Conservation (phyloP, 1,140 invertebrate species). For the Bombus sylvicola region DNA sequence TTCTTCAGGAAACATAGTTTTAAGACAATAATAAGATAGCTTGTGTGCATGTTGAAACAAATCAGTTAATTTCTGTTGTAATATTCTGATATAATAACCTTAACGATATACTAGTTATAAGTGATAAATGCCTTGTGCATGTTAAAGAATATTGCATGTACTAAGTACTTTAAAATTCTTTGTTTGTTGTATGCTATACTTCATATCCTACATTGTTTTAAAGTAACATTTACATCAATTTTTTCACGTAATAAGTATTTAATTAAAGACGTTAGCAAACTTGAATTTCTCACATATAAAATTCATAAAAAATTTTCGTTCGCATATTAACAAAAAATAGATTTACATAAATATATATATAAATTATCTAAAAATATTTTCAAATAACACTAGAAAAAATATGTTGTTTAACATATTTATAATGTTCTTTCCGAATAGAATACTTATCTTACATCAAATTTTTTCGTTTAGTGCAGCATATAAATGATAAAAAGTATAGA, state of each 20-base stretch:
- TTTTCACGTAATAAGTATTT: background rate
- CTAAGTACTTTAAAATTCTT: constrained; percentile 5
- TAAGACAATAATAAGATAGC: background rate
- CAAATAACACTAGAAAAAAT: constrained; percentile 21
- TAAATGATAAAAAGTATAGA: constrained; percentile 51
- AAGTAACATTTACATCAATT: constrained; percentile 22
- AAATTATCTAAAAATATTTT: constrained; percentile 23
- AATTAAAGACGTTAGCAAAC: background rate
- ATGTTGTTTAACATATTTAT: background rate
- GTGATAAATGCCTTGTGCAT: constrained; percentile 27
- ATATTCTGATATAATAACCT: background rate
- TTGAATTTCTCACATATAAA: constrained; percentile 2
- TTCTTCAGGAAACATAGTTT: background rate
- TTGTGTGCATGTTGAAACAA: background rate
- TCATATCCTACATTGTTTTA: constrained; percentile 8
- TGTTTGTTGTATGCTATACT: background rate
- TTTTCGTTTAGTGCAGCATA: constrained; percentile 42
- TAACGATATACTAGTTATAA: constrained; percentile 17
- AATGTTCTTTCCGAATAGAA: constrained; percentile 24
- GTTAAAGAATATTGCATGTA: constrained; percentile 10
- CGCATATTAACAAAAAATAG: constrained; percentile 16
- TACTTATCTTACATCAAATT: constrained; percentile 41
- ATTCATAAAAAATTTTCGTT: background rate
- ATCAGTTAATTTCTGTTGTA: background rate
- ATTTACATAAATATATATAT: constrained; percentile 13